Conservation (phyloP, 2,888 invertebrate species). For the Entomobrya proxima region DNA sequence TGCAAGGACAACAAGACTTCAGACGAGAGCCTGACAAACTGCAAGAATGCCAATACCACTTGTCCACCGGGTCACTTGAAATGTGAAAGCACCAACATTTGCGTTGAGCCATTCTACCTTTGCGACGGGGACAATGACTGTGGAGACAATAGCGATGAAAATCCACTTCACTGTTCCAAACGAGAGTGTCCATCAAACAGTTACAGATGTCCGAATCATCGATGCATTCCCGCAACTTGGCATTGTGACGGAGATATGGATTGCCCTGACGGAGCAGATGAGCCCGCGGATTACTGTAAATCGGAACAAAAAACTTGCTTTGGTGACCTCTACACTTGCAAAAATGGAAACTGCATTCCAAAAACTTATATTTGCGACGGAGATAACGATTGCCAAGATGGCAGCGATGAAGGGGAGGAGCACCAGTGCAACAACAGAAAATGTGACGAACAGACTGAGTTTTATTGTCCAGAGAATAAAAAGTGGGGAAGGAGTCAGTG, state of each 20-base stretch:
- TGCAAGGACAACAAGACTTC: constrained; percentile 95
- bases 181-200: constrained; percentile 93
- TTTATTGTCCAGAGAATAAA: constrained; percentile 87
- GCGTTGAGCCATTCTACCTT: constrained; percentile 97
- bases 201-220: constrained; percentile 93
- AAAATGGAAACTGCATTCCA: constrained; percentile 97
- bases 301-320: constrained; percentile 96
- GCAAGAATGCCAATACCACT: constrained; percentile 87
- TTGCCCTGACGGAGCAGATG: constrained; percentile 78
- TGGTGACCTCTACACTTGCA: constrained; percentile 96
- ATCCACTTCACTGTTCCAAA: constrained; percentile 91
- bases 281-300: constrained; percentile 94
- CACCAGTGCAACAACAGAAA: constrained; percentile 41
- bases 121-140: constrained; percentile 99
- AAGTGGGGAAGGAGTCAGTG: constrained; percentile 95
- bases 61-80: constrained; percentile 93
- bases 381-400: constrained; percentile 88
- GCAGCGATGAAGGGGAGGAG: constrained; percentile 56
- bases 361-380: constrained; percentile 94
- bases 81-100: constrained; percentile 95
- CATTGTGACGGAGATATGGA: constrained; percentile 87
- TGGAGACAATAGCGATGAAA: constrained; percentile 88
- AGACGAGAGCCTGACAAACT: constrained; percentile 92
- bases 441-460: neutral
- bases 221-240: constrained; percentile 97